Conservation (phyloP, 2,113 vertebrate species). For the Puma concolor region DNA sequence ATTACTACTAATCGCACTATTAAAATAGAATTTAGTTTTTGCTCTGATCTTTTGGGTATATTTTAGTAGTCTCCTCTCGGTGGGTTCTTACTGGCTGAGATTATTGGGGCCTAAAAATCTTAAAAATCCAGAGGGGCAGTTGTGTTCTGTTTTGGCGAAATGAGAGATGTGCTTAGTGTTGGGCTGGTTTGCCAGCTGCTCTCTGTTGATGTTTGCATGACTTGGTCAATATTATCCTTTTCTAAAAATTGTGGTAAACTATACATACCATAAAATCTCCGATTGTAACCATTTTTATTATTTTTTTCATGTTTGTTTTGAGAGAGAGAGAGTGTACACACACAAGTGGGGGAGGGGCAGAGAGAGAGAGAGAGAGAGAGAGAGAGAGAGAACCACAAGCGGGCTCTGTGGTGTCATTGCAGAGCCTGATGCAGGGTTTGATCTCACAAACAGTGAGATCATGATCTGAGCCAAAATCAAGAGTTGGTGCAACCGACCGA, state of each 20-base stretch:
- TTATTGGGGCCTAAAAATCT: neutral
- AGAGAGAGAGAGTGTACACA: no score
- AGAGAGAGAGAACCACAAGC: no score
- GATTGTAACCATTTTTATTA: neutral
- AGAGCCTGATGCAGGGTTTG: no score
- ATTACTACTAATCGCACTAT: neutral
- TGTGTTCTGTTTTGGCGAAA: neutral
- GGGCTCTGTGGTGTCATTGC: no score
- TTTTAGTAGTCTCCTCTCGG: neutral
- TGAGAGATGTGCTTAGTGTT: neutral
- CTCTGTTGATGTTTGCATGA: neutral
- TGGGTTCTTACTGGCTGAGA: neutral
- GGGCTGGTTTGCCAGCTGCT: neutral
- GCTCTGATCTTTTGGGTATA: neutral
- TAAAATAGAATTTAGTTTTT: conserved; percentile 10
- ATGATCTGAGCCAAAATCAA: no score
- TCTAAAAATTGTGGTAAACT: neutral
- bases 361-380: no score
- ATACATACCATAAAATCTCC: neutral
- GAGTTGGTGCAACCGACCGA: no score
- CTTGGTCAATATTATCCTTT: neutral
- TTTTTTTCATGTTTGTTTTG: no score
- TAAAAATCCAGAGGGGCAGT: neutral
- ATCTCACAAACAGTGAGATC: no score
- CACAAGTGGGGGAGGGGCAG: no score